Base-by-base conservation (phyloP, 1,140 invertebrate species). In the Gonioctena quinquepunctata region DNA sequence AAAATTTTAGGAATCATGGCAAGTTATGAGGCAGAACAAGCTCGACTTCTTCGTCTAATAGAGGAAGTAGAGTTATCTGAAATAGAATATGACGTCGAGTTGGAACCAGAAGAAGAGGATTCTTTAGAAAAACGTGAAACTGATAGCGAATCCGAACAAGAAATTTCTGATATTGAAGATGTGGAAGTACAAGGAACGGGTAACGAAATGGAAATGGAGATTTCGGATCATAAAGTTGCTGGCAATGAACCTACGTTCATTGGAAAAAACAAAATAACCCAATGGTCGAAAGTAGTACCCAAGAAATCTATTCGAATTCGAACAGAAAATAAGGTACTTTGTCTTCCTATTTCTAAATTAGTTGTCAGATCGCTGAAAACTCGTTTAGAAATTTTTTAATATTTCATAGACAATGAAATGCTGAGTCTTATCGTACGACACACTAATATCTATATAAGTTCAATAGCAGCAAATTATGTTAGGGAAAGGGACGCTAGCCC, bases 61-160 rank as follows among this genome's bases (percentile, higher is more conserved):
- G n/a, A n/a, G n/a, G n/a, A n/a, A n/a, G n/a, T n/a, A n/a, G n/a
- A n/a, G n/a, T n/a, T n/a, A n/a, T n/a, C n/a, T n/a, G n/a, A n/a
- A n/a, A n/a, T n/a, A n/a, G 50, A 54, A 8, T 54, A 7, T 54
- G 50, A 22, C 21, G 16, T 8, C 18, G 50, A 19, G 8, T 19
- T 18, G 21, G 50, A 54, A 18, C n/a, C n/a, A n/a, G 16, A 18
- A 2, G 18, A 54, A 22, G 18, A 8, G 8, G 50, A 54, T 8
- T 16, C 18, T 7, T 11, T 19, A 8, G 50, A 54, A 8, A 18
- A 54, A 22, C 11, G 22, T 8, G 57, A 60, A 16, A 13, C 6
- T 42, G 33, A n/a, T 13, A 42, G 33, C 75, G 77, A 21, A 67
- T 54, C 22, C n/a, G 64, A 48, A 13, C 21, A 56, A 48, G 59